Percentiles rank a stretch among this genome's conserved stretches.
Evolutionary conservation across 2,888 invertebrate genomes (phyloP).

Genomic region (Brachycybe producta): DNA sequence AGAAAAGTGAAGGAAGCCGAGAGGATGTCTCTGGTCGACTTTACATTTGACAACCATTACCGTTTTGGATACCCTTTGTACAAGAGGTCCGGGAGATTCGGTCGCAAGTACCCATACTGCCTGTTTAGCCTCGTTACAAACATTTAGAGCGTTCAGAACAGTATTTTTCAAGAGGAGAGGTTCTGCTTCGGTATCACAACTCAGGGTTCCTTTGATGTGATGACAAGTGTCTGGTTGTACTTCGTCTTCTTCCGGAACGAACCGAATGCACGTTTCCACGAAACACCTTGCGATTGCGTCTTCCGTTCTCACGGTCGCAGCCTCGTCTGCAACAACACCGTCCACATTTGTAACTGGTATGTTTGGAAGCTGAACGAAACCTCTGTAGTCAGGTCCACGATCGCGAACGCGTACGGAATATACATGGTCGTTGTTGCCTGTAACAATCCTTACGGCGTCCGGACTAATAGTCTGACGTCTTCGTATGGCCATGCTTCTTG

Average conservation of each 20-base stretch:
- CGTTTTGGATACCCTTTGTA: slow-evolving; percentile 54
- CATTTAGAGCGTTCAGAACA: slow-evolving; percentile 45
- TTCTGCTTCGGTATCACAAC: slow-evolving; percentile 47
- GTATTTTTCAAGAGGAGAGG: slow-evolving; percentile 47
- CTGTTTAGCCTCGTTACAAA: slow-evolving; percentile 45
- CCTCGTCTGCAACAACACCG: slow-evolving; percentile 10
- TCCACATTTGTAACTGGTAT: slow-evolving; percentile 16
- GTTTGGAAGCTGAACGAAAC: slow-evolving; percentile 50
- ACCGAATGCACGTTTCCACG: slow-evolving; percentile 32
- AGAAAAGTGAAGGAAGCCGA: slow-evolving; percentile 54
- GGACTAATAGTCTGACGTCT: slow-evolving; percentile 41
- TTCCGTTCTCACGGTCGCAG: not conserved
- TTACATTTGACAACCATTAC: slow-evolving; percentile 58
- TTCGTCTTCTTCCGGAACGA: slow-evolving; percentile 28
- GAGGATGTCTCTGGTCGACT: slow-evolving; percentile 49
- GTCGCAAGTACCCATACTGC: slow-evolving; percentile 47
- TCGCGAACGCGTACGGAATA: slow-evolving; percentile 57
- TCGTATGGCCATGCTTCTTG: slow-evolving; percentile 41
- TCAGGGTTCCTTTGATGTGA: slow-evolving; percentile 51
- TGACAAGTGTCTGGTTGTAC: slow-evolving; percentile 40
- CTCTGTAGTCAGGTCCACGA: slow-evolving; percentile 53
- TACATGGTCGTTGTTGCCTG: slow-evolving; percentile 43
- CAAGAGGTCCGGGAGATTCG: slow-evolving; percentile 47
- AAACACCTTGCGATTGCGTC: slow-evolving; percentile 30
- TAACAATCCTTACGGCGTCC: slow-evolving; percentile 52